These are phyloP conservation scores for Zygothrica quintamaculata DNA, from an alignment of 2,888 invertebrate species.

Conservation along the genomic window DNA sequence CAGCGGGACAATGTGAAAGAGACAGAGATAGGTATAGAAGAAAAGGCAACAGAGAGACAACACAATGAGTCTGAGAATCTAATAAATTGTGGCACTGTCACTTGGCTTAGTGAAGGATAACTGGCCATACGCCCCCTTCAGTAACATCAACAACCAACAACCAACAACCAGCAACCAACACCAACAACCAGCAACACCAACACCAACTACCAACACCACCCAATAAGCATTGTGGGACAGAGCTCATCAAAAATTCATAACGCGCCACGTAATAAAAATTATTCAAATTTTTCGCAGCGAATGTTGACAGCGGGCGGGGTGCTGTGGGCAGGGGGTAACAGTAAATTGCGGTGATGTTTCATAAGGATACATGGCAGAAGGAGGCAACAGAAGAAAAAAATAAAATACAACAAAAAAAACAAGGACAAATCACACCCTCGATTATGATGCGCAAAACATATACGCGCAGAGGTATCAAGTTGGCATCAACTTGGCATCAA, in stretches of 20 bases:
- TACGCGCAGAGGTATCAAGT: slow-evolving; percentile 25
- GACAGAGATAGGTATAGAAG: no score
- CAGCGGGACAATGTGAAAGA: no score
- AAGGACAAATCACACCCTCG: slow-evolving; percentile 82
- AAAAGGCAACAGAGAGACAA: slow-evolving; percentile 28
- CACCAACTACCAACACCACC: slow-evolving; percentile 33
- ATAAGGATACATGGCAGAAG: slow-evolving; percentile 63
- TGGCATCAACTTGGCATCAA: no score
- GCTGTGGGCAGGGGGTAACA: slow-evolving; percentile 41
- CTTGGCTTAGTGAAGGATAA: slow-evolving; percentile 81
- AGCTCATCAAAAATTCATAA: slow-evolving; percentile 82
- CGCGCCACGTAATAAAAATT: slow-evolving; percentile 82
- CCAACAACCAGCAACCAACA: slow-evolving; percentile 34
- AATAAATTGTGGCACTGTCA: slow-evolving; percentile 81
- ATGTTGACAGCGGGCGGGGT: slow-evolving; percentile 31
- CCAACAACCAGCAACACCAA: slow-evolving; percentile 29
- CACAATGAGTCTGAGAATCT: slow-evolving; percentile 77
- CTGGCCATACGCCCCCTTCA: slow-evolving; percentile 75
- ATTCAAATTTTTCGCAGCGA: slow-evolving; percentile 80
- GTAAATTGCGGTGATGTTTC: slow-evolving; percentile 80
- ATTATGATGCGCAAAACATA: slow-evolving; percentile 66
- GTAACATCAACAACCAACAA: slow-evolving; percentile 40
- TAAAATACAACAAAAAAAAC: no score
- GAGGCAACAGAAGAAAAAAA: slow-evolving; percentile 64
- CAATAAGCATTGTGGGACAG: no score